Evolutionary conservation across 1,140 invertebrate genomes (phyloP).

Genomic region (Lordiphosa collinella): DNA sequence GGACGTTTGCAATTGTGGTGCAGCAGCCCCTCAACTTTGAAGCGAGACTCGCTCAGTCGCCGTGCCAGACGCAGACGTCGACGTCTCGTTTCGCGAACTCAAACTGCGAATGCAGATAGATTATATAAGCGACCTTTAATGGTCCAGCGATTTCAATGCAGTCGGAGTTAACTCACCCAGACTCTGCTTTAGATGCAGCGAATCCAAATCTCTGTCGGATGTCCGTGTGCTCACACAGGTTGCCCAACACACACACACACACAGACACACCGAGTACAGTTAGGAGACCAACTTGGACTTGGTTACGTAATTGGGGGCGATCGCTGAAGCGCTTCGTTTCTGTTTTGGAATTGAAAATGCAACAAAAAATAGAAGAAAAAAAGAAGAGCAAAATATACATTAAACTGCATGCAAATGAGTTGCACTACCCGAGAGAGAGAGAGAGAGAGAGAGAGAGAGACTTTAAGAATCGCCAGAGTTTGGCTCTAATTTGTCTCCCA

Average conservation of each 20-base stretch:
- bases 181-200: slow-evolving; percentile 2
- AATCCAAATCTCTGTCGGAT: slow-evolving; percentile 27
- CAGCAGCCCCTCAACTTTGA: slow-evolving; percentile 23
- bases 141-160: slow-evolving; percentile 74
- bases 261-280: slow-evolving; percentile 20
- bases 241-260: slow-evolving; percentile 15
- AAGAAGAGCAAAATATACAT: neutral
- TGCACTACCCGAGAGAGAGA: neutral
- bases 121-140: slow-evolving; percentile 79
- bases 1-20: slow-evolving; percentile 22
- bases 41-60: slow-evolving; percentile 18
- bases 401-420: slow-evolving; percentile 8
- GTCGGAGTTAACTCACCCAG: slow-evolving; percentile 15
- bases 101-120: slow-evolving; percentile 61
- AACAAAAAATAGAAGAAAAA: too few relatives aligned
- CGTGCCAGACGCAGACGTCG: slow-evolving; percentile 33
- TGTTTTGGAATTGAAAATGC: neutral
- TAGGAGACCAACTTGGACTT: slow-evolving; percentile 35
- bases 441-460: too few relatives aligned
- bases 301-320: slow-evolving; percentile 53
- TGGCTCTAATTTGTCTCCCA: neutral
- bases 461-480: neutral
- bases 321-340: slow-evolving; percentile 61
- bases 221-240: slow-evolving; percentile 17
- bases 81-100: slow-evolving; percentile 53